Base-by-base conservation (phyloP, 2,888 invertebrate genomes). In the Melanotus villosus region DNA sequence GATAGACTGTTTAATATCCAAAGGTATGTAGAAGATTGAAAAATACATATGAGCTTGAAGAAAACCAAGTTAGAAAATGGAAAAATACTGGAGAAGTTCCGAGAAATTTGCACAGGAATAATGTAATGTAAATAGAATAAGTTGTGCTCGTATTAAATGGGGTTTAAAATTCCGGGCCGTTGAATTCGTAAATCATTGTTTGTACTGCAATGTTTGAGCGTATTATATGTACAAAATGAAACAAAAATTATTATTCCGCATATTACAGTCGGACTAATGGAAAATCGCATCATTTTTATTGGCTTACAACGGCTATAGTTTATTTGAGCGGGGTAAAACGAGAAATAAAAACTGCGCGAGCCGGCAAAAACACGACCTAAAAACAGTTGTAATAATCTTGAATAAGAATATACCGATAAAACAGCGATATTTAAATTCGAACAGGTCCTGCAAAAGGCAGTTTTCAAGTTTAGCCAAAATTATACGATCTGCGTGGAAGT, bases 1-100 rank as follows among this genome's bases (percentile, higher is more conserved):
- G 80, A 82, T 82, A 82, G 80, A 82, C 81, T 82, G 81, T 81
- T 82, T 82, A 82, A 82, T 81, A 81, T 81, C 79, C 76, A 78
- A 79, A 81, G 79, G 81, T 82, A 82, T 82, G 80, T 81, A 75
- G 80, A 75, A 81, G 80, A 81, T 82, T 81, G 82, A 82, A 81
- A 81, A 82, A 82, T 82, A 81, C 80, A 81, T 79, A 78, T 77
- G 78, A 77, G 76, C 71, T 75, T 72, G 78, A 73, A 63, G 71
- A 67, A 67, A 59, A 66, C 70, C 71, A 63, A 71, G 71, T 57
- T 72, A 76, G 78, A 76, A 78, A 78, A 80, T 80, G 78, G 76
- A 75, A 77, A 80, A 79, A 80, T 80, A 78, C 79, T 75, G 76
- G 74, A 67, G 77, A 80, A 79, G 71, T 79, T 80, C 76, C 68